phyloP scores from a whole-genome alignment of 2,113 vertebrate genomes.

The Syngnathus typhle region DNA sequence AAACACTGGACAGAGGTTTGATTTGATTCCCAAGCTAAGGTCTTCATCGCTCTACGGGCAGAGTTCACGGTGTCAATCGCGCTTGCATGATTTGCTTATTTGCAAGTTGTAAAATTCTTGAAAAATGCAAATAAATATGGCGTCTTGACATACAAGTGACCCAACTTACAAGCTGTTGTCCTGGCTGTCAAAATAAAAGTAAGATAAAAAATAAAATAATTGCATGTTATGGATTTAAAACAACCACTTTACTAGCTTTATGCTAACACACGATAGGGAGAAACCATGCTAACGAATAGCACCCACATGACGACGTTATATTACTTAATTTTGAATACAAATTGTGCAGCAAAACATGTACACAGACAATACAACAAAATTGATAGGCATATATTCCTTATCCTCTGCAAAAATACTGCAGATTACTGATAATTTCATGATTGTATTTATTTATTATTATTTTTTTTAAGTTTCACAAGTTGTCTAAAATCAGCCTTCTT shows the following conservation, averaged over 20 bases:
- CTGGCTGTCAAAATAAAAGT: too few relatives aligned
- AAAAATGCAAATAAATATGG: background rate
- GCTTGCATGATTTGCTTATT: constrained; percentile 31
- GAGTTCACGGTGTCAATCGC: constrained; percentile 25
- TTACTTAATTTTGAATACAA: too few relatives aligned
- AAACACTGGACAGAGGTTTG: constrained; percentile 66
- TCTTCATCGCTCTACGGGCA: constrained; percentile 64
- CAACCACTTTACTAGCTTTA: too few relatives aligned
- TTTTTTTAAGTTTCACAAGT: background rate
- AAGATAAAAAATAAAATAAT: too few relatives aligned
- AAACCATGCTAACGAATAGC: too few relatives aligned
- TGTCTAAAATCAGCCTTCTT: constrained; percentile 29
- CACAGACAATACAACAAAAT: background rate
- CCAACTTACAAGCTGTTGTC: background rate
- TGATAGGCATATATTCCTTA: background rate
- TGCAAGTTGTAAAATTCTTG: background rate
- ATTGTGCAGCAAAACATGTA: too few relatives aligned
- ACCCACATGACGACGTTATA: too few relatives aligned
- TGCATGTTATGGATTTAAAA: too few relatives aligned
- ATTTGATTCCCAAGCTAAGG: constrained; percentile 63
- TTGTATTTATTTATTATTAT: background rate
- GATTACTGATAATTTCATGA: too few relatives aligned
- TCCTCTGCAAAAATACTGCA: background rate
- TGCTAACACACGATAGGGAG: too few relatives aligned
- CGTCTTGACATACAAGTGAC: background rate